A percentile compares a stretch with the other conserved stretches of the same genome.
phyloP scores from a whole-genome alignment of 1,140 invertebrate genomes.

The Akabosia matsudoensis region DNA sequence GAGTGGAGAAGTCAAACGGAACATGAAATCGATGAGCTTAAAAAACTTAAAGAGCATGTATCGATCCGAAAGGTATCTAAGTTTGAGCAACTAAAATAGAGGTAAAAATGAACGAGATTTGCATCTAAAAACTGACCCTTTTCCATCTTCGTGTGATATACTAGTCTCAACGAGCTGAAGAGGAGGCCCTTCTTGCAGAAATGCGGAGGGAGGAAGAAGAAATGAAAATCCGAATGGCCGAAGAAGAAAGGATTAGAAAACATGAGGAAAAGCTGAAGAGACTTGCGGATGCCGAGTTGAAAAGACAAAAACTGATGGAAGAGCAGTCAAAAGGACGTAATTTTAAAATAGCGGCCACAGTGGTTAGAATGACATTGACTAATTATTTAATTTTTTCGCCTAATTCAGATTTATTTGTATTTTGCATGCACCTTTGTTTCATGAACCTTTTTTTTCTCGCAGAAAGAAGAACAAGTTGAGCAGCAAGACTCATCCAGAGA shows the following conservation, averaged over 20 bases:
- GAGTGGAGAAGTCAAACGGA: constrained; percentile 16
- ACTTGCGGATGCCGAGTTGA: not conserved
- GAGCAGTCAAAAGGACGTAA: constrained; percentile 14
- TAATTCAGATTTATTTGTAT: not conserved
- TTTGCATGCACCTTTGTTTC: not conserved
- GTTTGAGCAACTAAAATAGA: too few species aligned
- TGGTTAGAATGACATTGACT: too few species aligned
- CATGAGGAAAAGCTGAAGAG: constrained; percentile 2
- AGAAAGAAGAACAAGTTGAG: not conserved
- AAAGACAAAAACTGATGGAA: constrained; percentile 2
- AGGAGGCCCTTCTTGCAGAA: not conserved
- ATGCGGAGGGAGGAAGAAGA: not conserved
- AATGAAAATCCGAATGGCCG: not conserved
- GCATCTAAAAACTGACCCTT: not conserved
- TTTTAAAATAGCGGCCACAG: constrained; percentile 4
- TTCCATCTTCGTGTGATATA: not conserved
- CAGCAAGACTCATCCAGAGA: not conserved
- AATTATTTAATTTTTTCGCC: too few species aligned
- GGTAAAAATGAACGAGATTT: too few species aligned
- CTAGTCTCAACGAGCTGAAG: not conserved
- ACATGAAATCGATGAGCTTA: constrained; percentile 5
- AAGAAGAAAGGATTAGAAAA: constrained; percentile 3
- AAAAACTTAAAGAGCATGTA: constrained; percentile 1
- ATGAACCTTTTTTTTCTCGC: not conserved
- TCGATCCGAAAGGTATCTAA: not conserved